These are phyloP conservation scores for Myrmophylax atrothorax DNA, from an alignment of 2,113 vertebrate genomes.

Conservation along the genomic window DNA sequence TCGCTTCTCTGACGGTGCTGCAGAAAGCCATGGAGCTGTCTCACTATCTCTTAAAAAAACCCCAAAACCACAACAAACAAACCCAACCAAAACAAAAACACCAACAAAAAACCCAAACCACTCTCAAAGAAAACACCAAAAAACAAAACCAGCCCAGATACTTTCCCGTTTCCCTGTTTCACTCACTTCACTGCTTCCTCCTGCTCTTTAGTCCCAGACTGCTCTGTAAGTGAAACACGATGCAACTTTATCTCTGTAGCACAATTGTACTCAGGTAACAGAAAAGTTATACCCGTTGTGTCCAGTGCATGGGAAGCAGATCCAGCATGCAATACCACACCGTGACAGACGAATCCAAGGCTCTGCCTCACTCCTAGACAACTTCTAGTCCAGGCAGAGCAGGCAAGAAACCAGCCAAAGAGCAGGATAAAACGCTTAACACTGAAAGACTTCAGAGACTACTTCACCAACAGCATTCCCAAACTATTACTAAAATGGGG, in stretches of 20 bases:
- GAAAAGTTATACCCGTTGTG: not conserved
- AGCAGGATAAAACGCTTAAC: not conserved
- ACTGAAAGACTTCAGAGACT: not conserved
- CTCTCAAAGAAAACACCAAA: not conserved
- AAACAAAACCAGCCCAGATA: not conserved
- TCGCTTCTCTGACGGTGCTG: not conserved
- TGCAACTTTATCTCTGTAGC: not conserved
- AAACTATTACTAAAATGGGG: not conserved
- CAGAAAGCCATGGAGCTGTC: not conserved
- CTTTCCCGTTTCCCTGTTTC: not conserved
- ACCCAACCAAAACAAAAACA: not conserved
- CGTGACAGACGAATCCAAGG: not conserved
- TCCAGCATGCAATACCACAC: accelerated
- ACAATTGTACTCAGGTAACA: not conserved
- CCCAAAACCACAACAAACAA: not conserved
- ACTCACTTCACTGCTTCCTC: not conserved
- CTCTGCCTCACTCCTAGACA: not conserved
- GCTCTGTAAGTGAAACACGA: not conserved
- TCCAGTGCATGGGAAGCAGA: accelerated
- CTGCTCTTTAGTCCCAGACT: not conserved
- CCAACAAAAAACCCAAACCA: not conserved
- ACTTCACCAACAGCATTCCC: not conserved
- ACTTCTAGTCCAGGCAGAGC: not conserved
- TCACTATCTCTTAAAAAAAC: not conserved
- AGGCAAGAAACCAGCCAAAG: not conserved